A percentile compares a stretch with the other conserved stretches of the same genome.
phyloP scores from a whole-genome alignment of 2,113 vertebrate genomes.

The Pomatostomus ruficeps region DNA sequence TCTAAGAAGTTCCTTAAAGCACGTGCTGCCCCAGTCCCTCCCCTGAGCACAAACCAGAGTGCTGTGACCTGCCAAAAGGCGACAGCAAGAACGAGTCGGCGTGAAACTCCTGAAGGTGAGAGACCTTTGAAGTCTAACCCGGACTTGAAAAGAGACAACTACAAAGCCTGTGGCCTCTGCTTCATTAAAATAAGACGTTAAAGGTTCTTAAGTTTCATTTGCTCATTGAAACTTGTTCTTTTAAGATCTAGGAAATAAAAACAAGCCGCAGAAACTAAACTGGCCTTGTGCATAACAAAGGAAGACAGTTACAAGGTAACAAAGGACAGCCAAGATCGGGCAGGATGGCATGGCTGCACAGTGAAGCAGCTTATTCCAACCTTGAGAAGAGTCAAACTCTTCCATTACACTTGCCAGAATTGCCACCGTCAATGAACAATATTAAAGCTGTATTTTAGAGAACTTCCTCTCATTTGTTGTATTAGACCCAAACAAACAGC shows the following conservation, averaged over 20 bases:
- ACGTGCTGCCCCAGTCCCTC: background rate
- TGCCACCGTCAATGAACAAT: background rate
- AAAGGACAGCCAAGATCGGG: background rate
- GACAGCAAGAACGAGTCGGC: background rate
- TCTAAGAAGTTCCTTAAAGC: background rate
- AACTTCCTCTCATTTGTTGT: background rate
- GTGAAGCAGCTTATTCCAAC: background rate
- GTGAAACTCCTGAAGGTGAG: background rate
- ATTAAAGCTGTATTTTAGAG: background rate
- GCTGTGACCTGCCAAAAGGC: background rate
- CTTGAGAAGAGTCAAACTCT: background rate
- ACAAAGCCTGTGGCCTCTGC: background rate
- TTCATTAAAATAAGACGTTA: background rate
- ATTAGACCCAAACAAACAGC: background rate
- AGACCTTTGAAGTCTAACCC: constrained; percentile 17
- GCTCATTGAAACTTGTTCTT: background rate
- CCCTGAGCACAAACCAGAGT: background rate
- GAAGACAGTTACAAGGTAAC: background rate
- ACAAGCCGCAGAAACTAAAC: background rate
- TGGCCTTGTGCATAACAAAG: background rate
- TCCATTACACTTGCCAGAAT: background rate
- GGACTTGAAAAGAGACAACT: background rate
- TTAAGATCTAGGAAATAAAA: constrained; percentile 10
- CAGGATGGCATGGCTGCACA: background rate
- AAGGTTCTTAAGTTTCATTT: background rate